Conservation (phyloP, 2,113 vertebrate genomes). For the Bufo bufo region DNA sequence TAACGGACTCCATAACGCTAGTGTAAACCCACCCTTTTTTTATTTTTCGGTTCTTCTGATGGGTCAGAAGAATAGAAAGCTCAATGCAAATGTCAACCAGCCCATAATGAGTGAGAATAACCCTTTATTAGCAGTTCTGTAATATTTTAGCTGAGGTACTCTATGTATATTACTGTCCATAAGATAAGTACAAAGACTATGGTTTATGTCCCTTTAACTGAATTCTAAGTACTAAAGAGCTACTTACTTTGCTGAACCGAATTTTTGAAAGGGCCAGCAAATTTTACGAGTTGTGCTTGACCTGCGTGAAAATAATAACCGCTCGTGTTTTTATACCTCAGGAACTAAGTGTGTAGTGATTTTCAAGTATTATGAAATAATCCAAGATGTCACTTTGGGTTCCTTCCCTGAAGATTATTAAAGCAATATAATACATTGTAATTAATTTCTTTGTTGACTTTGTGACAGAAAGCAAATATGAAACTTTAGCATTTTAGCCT, state of each 20-base stretch:
- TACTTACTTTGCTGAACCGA: background rate
- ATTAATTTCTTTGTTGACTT: constrained; percentile 37
- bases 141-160: no score
- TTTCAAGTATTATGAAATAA: constrained; percentile 30
- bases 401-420: constrained; percentile 27
- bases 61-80: no score
- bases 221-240: background rate
- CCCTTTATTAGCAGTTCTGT: no score
- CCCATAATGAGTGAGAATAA: no score
- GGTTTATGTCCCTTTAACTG: background rate
- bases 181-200: background rate
- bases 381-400: constrained; percentile 21
- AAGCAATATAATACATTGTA: constrained; percentile 37
- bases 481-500: constrained; percentile 34
- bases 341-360: constrained; percentile 21
- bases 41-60: no score
- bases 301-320: background rate
- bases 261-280: constrained; percentile 10
- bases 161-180: no score
- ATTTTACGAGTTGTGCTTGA: background rate
- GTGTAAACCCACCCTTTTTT: no score
- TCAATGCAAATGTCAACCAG: no score
- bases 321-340: constrained; percentile 6
- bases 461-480: constrained; percentile 41
- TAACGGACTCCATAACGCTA: no score